Percentiles rank a stretch among this genome's conserved stretches.
phyloP scores from a whole-genome alignment of 2,113 vertebrate genomes.

The Morone saxatilis region DNA sequence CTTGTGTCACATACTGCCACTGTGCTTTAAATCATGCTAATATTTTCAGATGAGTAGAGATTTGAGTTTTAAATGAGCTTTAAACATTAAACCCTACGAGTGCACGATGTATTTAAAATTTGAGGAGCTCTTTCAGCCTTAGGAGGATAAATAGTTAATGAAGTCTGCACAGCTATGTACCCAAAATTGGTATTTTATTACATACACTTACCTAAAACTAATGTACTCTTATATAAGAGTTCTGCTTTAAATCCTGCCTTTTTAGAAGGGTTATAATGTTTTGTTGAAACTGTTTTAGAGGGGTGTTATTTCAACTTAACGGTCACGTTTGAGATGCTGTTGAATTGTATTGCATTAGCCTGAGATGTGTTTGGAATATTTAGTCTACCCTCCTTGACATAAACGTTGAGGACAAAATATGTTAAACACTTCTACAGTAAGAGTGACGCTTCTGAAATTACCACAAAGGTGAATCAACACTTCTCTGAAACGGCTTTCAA shows the following conservation, averaged over 20 bases:
- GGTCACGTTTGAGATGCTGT: not conserved
- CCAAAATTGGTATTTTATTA: not conserved
- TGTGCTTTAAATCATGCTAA: not conserved
- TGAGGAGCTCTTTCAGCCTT: not conserved
- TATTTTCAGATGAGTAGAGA: not conserved
- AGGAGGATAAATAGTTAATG: not conserved
- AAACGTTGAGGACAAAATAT: not conserved
- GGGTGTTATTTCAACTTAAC: not conserved
- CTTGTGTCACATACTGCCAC: not conserved
- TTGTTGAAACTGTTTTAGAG: not conserved
- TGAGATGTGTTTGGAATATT: not conserved
- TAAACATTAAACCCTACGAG: not conserved
- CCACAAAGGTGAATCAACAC: not conserved
- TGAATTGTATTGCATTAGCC: not conserved
- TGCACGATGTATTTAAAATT: not conserved
- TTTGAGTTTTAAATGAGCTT: not conserved
- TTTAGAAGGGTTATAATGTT: not conserved
- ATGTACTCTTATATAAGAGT: not conserved
- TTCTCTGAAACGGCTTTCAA: not conserved
- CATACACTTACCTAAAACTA: not conserved
- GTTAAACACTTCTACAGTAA: not conserved
- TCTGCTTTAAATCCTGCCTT: not conserved
- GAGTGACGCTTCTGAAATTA: not conserved
- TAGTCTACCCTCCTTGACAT: not conserved
- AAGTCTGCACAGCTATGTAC: not conserved